Percentiles rank a stretch among this genome's conserved stretches.
These are phyloP conservation scores for Drosophila watanabei DNA, from an alignment of 1,140 invertebrate species.

Conservation along the genomic window DNA sequence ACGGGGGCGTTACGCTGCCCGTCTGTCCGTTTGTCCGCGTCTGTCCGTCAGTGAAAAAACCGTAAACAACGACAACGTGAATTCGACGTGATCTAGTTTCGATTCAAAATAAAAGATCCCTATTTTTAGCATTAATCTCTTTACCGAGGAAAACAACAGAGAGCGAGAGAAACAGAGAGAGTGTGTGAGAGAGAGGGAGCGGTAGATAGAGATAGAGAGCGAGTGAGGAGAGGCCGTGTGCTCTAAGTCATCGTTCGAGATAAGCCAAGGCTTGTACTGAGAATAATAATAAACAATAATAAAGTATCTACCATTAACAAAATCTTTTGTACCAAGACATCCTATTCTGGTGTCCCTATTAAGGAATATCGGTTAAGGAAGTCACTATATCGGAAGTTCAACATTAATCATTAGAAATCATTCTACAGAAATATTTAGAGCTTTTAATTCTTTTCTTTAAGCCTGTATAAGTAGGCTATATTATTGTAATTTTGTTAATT, in stretches of 20 bases:
- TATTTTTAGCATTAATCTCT: conserved; percentile 74
- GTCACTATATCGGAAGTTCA: too few relatives aligned
- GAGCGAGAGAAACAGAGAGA: background rate
- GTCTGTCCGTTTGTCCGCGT: conserved; percentile 5
- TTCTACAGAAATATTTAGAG: too few relatives aligned
- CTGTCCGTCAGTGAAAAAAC: conserved; percentile 53
- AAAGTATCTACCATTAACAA: background rate
- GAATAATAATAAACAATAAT: conserved; percentile 16
- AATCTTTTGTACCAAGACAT: background rate
- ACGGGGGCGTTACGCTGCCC: conserved; percentile 49
- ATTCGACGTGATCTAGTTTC: conserved; percentile 79
- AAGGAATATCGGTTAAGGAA: background rate
- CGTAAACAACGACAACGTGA: conserved; percentile 80
- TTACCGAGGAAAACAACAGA: conserved; percentile 35
- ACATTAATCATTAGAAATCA: too few relatives aligned
- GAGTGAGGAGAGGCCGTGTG: background rate
- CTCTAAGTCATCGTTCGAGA: conserved; percentile 38
- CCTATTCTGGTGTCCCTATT: background rate
- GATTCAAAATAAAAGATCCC: conserved; percentile 70
- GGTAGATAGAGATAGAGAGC: too few relatives aligned
- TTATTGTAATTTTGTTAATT: too few relatives aligned
- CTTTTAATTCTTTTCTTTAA: too few relatives aligned
- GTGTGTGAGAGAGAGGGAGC: background rate
- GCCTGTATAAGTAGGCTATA: too few relatives aligned
- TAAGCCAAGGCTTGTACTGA: conserved; percentile 41